Evolutionary conservation across 2,113 vertebrate genomes (phyloP).

Genomic region (Pomatostomus ruficeps): DNA sequence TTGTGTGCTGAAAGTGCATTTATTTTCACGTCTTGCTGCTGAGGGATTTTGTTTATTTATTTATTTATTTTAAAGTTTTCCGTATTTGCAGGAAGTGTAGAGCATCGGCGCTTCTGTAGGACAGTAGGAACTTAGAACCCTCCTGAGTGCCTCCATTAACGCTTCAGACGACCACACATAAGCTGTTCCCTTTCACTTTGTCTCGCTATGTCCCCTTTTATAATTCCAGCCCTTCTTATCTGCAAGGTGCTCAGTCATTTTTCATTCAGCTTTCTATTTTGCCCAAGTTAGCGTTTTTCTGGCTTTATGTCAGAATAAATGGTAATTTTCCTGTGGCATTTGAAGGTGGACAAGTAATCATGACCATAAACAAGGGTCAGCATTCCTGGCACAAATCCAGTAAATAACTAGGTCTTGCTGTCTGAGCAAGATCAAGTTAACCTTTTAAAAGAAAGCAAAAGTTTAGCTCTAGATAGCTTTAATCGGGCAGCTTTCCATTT

Average conservation of each 20-base stretch:
- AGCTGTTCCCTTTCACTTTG: background rate
- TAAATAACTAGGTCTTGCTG: background rate
- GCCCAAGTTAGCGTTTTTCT: background rate
- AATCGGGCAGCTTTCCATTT: background rate
- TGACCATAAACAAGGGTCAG: background rate
- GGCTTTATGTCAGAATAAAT: background rate
- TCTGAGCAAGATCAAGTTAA: background rate
- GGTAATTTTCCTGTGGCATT: accelerated
- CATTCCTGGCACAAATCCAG: background rate
- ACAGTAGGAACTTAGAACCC: background rate
- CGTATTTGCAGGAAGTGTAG: accelerated
- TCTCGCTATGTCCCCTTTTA: accelerated
- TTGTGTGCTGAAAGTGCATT: background rate
- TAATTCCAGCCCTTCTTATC: background rate
- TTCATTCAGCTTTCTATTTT: background rate
- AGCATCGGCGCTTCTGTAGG: accelerated
- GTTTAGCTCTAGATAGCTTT: background rate
- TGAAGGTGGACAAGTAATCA: background rate
- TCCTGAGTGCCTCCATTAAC: background rate
- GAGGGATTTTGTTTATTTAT: too few species aligned
- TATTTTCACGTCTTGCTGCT: background rate
- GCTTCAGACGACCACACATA: background rate
- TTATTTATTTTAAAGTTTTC: background rate
- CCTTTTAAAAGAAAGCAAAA: background rate
- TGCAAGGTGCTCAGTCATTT: accelerated